Percentiles rank a stretch among this genome's conserved stretches.
Evolutionary conservation across 2,888 invertebrate genomes (phyloP).

Genomic region (Tachina grossa): DNA sequence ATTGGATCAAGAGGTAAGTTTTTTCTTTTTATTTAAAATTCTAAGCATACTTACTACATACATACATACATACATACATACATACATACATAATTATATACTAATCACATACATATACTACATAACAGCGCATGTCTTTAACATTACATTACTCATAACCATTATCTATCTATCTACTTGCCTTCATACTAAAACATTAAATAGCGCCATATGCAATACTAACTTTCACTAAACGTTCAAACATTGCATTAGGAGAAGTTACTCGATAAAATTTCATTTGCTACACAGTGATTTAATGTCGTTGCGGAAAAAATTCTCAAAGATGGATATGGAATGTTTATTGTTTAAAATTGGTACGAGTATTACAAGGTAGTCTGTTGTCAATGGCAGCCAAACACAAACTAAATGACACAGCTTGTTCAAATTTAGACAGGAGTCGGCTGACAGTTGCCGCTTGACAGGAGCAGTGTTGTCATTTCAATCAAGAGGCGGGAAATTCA

Average conservation of each 20-base stretch:
- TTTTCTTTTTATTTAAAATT: not conserved
- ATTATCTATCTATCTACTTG: constrained; percentile 15
- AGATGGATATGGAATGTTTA: no score
- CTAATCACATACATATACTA: not conserved
- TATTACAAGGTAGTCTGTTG: no score
- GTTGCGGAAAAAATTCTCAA: not conserved
- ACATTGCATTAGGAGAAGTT: not conserved
- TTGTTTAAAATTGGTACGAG: no score
- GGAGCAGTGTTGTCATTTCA: no score
- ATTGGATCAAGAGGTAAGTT: constrained; percentile 85
- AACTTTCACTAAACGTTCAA: not conserved
- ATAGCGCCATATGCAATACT: not conserved
- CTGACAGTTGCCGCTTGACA: no score
- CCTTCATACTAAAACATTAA: constrained; percentile 17
- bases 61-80: not conserved
- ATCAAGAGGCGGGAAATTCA: no score
- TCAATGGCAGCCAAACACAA: no score
- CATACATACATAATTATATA: not conserved
- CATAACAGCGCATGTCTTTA: constrained; percentile 55
- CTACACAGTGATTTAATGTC: constrained; percentile 15
- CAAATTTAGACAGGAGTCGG: no score
- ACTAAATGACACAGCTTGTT: no score
- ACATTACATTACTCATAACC: not conserved
- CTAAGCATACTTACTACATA: not conserved
- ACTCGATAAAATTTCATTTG: not conserved